Evolutionary conservation across 2,888 invertebrate genomes (phyloP), one percentile per base, ranked within the genome.

Genomic region (Ectobius pallidus): DNA sequence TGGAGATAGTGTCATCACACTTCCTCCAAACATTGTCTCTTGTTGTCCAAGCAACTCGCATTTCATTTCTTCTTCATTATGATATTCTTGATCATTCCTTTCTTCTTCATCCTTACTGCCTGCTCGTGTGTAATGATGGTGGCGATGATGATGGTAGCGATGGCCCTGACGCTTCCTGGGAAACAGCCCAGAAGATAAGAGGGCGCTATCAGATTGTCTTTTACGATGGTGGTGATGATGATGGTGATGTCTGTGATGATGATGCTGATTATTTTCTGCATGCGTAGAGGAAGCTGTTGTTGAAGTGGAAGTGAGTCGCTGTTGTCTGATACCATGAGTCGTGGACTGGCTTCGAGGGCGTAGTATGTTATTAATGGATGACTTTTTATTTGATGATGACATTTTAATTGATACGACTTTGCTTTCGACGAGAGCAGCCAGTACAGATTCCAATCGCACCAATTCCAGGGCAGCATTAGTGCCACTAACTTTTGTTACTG

Each of bases 341-440:
- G 65, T 65, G 18, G 65, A 65, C 65, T 65, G 65, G 46, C 65
- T 71, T 20, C 71, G 32, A 3, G 68, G 58, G 7, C 44, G 61
- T 18, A 70, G 25, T 1, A 70, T 58, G 61, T 70, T 61, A n/a
- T 62, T 46, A 32, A 62, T 30, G 18, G 70, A 42, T 22, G 61
- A 61, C 14, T 46, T 42, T 18, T 65, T 65, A 18, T 44, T 65
- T 44, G 65, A 65, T 7, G 65, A 65, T 2, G 65, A 44, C 16
- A 85, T 83, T 81, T 86, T 85, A 84, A 87, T 83, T 80, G 90
- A 85, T 84, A 90, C 85, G 81, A 90, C 87, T 86, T 92, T 92
- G 79, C 88, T 89, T 83, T 91, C 90, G 77, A 92, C 90, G 76
- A 91, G 85, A 77, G 90, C 90, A 71, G 91, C 88, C 78, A 92